These are phyloP conservation scores for Sclerurus mexicanus DNA, from an alignment of 2,113 vertebrate genomes.

Conservation along the genomic window DNA sequence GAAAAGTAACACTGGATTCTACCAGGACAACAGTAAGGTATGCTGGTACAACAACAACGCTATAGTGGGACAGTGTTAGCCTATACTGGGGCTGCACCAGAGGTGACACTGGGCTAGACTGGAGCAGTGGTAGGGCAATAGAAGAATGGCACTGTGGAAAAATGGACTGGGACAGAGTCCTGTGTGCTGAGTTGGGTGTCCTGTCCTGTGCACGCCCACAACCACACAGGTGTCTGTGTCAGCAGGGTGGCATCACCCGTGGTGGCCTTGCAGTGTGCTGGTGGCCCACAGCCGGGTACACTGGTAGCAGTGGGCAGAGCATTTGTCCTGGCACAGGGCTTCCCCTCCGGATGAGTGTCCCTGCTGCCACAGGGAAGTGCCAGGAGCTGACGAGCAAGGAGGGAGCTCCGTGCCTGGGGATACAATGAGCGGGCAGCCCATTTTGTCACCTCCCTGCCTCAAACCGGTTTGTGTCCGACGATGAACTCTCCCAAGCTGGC, in stretches of 20 bases:
- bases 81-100: not conserved
- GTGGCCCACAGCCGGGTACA: not conserved
- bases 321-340: not conserved
- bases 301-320: not conserved
- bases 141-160: not conserved
- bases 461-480: not conserved
- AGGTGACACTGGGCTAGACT: not conserved
- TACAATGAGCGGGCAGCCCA: not conserved
- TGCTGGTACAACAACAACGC: rapidly evolving
- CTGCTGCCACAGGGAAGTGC: slow-evolving; percentile 4
- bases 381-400: not conserved
- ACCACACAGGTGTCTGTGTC: rapidly evolving
- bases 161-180: not conserved
- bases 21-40: not conserved
- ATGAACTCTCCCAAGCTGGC: not conserved
- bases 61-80: not conserved
- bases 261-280: not conserved
- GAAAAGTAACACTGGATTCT: not conserved
- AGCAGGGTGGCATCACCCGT: not conserved
- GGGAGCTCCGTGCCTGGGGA: not conserved
- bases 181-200: not conserved
- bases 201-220: rapidly evolving
- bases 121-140: not conserved
- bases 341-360: slow-evolving; percentile 12
- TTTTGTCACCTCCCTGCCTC: not conserved